Base-by-base conservation (phyloP, 1,140 invertebrate species). In the Drosophila dunni region DNA sequence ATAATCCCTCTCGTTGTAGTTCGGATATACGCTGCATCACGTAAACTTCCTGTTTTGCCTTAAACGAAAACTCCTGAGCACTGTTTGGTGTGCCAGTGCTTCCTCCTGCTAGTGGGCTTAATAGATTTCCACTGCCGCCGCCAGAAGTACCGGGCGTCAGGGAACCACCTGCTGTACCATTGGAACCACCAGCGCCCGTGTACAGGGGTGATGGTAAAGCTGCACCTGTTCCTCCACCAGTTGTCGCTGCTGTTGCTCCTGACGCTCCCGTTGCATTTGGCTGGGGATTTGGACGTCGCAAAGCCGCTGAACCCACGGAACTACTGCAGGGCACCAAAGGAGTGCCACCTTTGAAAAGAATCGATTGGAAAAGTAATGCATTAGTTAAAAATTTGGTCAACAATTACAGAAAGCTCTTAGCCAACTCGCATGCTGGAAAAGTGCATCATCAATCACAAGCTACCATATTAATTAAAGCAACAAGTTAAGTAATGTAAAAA, bases 21-120 rank as follows among this genome's bases (percentile, higher is more conserved):
- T 98, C 97, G 20, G 95, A 94, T 81, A 99, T 96, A 90, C 98
- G 95, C 91, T 98, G 96, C 94, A 99, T 96, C 36, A 99, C 97
- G 93, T 97, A 96, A 10, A 98, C 98, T 94, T 99, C 98, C 94
- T 98, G 97, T 93, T 97, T 98, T 0, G 97, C 97, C 92, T 96
- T 96, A 92, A 97, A 96, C 45, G 97, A 96, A 81, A 97, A 97
- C 92, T 97, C 96, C 67, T 91, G 88, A 3, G 83, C 80, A 44
- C 74, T 91, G 7, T 57, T 81, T 1, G 79, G 62, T 10, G 88
- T 83, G 2, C 69, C 74, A 34, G 54, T 46, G 62, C 74, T 70
- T 42, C 38, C 38, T 2, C 9, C 38, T 8, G 62, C 75, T 20
- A 74, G 20, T 5, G 84, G 83, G 48, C 81, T 85, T 8, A 84